Percentiles rank a stretch among this genome's conserved stretches.
These are phyloP conservation scores for Oostethus manadensis DNA, from an alignment of 2,113 vertebrate species.

Conservation along the genomic window DNA sequence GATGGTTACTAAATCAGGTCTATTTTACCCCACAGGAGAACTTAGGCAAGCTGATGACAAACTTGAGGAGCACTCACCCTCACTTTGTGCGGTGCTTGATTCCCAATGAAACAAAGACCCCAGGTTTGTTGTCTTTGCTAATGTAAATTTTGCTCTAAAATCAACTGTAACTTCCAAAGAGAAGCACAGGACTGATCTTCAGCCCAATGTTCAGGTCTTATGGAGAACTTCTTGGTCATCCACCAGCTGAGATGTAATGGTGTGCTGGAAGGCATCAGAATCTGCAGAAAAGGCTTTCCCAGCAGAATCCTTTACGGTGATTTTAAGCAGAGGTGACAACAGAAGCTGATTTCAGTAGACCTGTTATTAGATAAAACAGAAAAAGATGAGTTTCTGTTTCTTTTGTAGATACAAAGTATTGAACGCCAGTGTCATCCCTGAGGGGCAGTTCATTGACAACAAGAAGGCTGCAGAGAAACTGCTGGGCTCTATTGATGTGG, in stretches of 20 bases:
- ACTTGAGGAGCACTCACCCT: slow-evolving; percentile 57
- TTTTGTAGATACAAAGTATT: slow-evolving; percentile 65
- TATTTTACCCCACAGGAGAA: slow-evolving; percentile 34
- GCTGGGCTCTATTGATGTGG: slow-evolving; percentile 81
- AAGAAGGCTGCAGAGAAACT: slow-evolving; percentile 85
- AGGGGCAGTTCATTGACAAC: slow-evolving; percentile 85
- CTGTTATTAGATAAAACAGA: background rate
- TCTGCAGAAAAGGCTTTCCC: slow-evolving; percentile 64
- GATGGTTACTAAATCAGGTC: background rate
- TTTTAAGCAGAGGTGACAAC: slow-evolving; percentile 73
- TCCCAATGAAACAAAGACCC: slow-evolving; percentile 54
- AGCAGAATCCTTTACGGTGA: slow-evolving; percentile 62
- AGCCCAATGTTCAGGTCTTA: slow-evolving; percentile 36
- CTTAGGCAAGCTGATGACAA: slow-evolving; percentile 56
- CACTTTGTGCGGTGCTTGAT: slow-evolving; percentile 59
- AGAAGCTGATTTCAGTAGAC: background rate
- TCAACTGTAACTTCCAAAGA: background rate
- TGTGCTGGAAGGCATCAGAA: slow-evolving; percentile 62
- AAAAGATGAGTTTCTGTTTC: background rate
- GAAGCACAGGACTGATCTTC: background rate
- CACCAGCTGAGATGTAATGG: slow-evolving; percentile 63
- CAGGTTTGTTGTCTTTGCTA: slow-evolving; percentile 23
- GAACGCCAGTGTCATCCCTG: slow-evolving; percentile 79
- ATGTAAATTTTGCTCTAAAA: background rate
- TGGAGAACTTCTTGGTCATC: slow-evolving; percentile 58